Base-by-base conservation (phyloP, 2,113 vertebrate species). In the Anoura caudifer region DNA sequence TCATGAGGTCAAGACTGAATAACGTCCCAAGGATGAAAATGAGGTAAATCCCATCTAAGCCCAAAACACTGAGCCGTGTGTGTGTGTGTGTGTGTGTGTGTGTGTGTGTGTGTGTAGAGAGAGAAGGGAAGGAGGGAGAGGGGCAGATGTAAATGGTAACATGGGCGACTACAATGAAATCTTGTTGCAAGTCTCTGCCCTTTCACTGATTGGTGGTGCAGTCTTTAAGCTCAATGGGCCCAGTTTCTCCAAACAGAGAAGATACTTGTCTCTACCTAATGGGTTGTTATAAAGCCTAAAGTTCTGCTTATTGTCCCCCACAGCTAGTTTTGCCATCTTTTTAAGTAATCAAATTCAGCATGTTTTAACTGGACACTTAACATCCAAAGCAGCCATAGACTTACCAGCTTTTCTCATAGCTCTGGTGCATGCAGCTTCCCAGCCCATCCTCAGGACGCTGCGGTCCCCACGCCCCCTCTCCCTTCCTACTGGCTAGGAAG, bases 361-460 rank as follows among this genome's bases (percentile, higher is more conserved):
- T 3, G 2, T 90, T 73, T 75, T 76, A 90, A 59, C 70, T 43
- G 52, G 61, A 3, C 56, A 65, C 15, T 28, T 36, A 5, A 13
- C 80, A 47, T 63, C 83, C 50, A 75, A 76, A 76, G 19, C 6
- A 69, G 47, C 56, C 54, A 2, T 75, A 9, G 3, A 33, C 36
- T 36, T 17, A 24, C 41, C 61, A 69, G 76, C 47, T 16, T 76
- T 52, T 59, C 13, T 45, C n/a, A 3, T 26, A 38, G 11, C 41
- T 45, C 65, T 47, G 2, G 4, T 4, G 2, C 0, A 0, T 7
- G 26, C 1, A 17, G 19, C 63, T 20, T 54, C 52, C 38, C 3
- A 0, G n/a, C 20, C 11, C 50, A 24, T 59, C 50, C 63, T 82
- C 24, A 5, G 69, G 50, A 59, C 75, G 36, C n/a, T 11, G 10